A percentile compares a stretch with the other conserved stretches of the same genome.
These are phyloP conservation scores for Neolamprologus ventralis DNA, from an alignment of 2,113 vertebrate species.

Conservation along the genomic window DNA sequence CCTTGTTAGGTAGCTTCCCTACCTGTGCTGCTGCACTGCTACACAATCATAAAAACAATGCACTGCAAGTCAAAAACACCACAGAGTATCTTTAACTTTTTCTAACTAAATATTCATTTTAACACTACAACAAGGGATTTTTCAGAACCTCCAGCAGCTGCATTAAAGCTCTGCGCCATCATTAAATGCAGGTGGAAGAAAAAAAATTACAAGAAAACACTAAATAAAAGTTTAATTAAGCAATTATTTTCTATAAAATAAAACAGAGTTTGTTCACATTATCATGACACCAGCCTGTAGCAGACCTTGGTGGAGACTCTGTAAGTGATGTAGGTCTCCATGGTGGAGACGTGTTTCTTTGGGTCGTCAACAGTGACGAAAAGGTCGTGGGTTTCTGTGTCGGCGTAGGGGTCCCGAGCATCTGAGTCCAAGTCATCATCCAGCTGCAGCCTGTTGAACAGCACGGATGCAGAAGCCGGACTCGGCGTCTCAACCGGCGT, in stretches of 20 bases:
- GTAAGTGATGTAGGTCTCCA: conserved; percentile 98
- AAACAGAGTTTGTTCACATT: not conserved
- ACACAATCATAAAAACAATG: not conserved
- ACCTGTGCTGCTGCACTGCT: not conserved
- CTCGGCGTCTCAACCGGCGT: conserved; percentile 87
- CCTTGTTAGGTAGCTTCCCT: not conserved
- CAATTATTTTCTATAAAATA: not conserved
- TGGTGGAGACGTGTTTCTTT: conserved; percentile 95
- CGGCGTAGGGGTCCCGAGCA: conserved; percentile 81
- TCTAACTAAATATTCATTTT: not conserved
- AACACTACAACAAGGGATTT: not conserved
- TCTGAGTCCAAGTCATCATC: conserved; percentile 86
- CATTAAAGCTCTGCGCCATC: not conserved
- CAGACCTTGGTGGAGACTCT: conserved; percentile 91
- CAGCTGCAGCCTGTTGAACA: conserved; percentile 89
- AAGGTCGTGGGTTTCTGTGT: conserved; percentile 83
- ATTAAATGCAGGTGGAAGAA: not conserved
- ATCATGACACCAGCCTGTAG: not conserved
- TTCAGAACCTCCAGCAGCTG: not conserved
- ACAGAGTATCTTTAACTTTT: not conserved
- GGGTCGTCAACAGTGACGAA: conserved; percentile 96
- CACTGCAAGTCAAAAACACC: not conserved
- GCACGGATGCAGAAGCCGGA: conserved; percentile 85
- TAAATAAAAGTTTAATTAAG: not conserved
- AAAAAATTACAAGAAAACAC: not conserved